A percentile compares a stretch with the other conserved stretches of the same genome.
Conservation (phyloP, 30 jellyfish, hydroid and myxozoan species). For the Sanderia malayensis region DNA sequence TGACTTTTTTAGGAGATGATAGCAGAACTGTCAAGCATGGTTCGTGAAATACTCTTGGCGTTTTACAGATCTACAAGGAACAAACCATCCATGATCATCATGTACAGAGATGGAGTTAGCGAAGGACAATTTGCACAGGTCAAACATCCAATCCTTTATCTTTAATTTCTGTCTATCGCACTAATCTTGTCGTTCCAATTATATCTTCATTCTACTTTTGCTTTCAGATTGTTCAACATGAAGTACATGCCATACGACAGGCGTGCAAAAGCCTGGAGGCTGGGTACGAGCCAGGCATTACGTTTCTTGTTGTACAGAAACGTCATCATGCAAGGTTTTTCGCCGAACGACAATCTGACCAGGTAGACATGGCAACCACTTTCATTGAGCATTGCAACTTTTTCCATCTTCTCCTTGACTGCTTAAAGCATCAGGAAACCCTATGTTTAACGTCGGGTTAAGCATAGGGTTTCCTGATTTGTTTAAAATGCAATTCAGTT, state of each 20-base stretch:
- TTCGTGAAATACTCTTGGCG: slow-evolving; percentile 48
- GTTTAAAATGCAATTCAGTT: too few species aligned
- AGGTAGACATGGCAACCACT: slow-evolving; percentile 18
- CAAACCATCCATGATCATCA: slow-evolving; percentile 66
- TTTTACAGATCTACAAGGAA: slow-evolving; percentile 29
- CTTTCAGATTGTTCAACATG: slow-evolving; percentile 66
- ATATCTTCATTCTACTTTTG: neutral
- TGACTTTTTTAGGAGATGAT: slow-evolving; percentile 79
- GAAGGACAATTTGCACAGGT: slow-evolving; percentile 98
- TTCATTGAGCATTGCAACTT: neutral
- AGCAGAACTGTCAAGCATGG: slow-evolving; percentile 65
- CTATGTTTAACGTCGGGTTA: too few species aligned
- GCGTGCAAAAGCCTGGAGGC: slow-evolving; percentile 73
- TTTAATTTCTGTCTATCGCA: too few species aligned
- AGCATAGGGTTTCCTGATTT: too few species aligned
- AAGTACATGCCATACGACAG: slow-evolving; percentile 72
- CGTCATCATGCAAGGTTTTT: slow-evolving; percentile 92
- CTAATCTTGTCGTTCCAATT: neutral
- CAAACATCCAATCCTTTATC: neutral
- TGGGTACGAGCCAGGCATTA: slow-evolving; percentile 83
- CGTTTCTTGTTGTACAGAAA: slow-evolving; percentile 88
- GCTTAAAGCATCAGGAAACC: too few species aligned
- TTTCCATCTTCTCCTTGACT: too few species aligned
- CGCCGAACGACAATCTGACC: slow-evolving; percentile 51
- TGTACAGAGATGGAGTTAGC: slow-evolving; percentile 94